Conservation (phyloP, 2,888 invertebrate genomes). For the Pandemis heparana region DNA sequence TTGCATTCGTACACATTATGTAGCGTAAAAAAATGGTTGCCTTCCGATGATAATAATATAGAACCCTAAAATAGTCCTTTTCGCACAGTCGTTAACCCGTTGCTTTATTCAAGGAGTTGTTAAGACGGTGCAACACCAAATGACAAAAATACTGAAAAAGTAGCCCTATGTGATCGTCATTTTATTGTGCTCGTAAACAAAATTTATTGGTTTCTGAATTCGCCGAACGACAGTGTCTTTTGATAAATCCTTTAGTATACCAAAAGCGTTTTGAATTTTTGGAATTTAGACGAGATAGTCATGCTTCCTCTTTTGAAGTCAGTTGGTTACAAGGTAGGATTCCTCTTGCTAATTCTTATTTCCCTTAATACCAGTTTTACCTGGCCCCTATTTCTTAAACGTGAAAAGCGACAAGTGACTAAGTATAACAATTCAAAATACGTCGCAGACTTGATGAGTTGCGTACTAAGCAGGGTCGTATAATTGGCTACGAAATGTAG, state of each 20-base stretch:
- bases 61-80: slow-evolving; percentile 19
- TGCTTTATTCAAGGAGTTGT: slow-evolving; percentile 45
- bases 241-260: slow-evolving; percentile 60
- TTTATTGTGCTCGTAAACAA: slow-evolving; percentile 68
- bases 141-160: slow-evolving; percentile 53
- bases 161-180: slow-evolving; percentile 68
- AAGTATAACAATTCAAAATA: too few relatives aligned
- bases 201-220: slow-evolving; percentile 76
- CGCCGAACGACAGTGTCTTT: slow-evolving; percentile 74
- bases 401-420: too few relatives aligned
- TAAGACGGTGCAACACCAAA: slow-evolving; percentile 37
- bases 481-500: too few relatives aligned
- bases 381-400: too few relatives aligned
- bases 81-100: slow-evolving; percentile 57
- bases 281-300: background rate
- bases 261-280: background rate
- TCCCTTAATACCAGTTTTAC: too few relatives aligned
- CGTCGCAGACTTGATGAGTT: too few relatives aligned
- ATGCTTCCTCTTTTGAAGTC: background rate
- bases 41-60: too few relatives aligned
- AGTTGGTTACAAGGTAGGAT: background rate
- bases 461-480: too few relatives aligned
- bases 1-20: too few relatives aligned
- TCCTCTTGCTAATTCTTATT: background rate
- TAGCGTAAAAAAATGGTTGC: too few relatives aligned